A percentile compares a stretch with the other conserved stretches of the same genome.
phyloP scores from a whole-genome alignment of 2,888 invertebrate genomes.

The Rhingia rostrata region DNA sequence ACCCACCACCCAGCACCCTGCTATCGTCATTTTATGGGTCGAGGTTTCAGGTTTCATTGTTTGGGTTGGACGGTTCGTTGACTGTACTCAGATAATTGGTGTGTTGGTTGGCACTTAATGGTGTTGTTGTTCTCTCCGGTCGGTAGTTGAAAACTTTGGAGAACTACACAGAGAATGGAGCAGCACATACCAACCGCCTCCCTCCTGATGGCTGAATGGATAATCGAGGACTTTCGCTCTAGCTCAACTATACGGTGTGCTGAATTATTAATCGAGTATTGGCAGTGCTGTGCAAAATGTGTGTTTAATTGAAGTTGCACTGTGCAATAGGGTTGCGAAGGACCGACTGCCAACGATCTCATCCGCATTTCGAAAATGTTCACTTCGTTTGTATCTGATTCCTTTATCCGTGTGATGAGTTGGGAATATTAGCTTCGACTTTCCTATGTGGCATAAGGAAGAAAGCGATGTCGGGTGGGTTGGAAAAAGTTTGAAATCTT shows the following conservation, averaged over 20 bases:
- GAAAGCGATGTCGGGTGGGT: neutral
- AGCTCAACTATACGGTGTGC: conserved; percentile 8
- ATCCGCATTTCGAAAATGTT: neutral
- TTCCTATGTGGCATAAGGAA: neutral
- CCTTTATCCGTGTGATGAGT: conserved; percentile 22
- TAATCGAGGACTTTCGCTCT: conserved; percentile 40
- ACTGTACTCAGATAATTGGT: conserved; percentile 71
- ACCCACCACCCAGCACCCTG: conserved; percentile 2
- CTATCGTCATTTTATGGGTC: conserved; percentile 66
- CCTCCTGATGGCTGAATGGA: conserved; percentile 1
- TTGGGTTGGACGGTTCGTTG: conserved; percentile 73
- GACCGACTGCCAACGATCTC: neutral
- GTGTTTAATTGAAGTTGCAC: conserved; percentile 33
- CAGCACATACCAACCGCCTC: neutral
- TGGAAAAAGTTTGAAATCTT: conserved; percentile 16
- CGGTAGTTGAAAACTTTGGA: conserved; percentile 38
- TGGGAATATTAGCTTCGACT: conserved; percentile 29
- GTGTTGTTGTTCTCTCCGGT: conserved; percentile 22
- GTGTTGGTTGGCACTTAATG: conserved; percentile 61
- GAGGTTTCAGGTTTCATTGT: conserved; percentile 72
- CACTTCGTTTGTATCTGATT: conserved; percentile 28
- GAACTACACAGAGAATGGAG: neutral
- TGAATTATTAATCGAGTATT: conserved; percentile 65
- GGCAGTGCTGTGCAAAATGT: conserved; percentile 50
- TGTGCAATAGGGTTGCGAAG: neutral